Evolutionary conservation across 2,888 invertebrate genomes (phyloP), one percentile per base, ranked within the genome.

Genomic region (Anthrax anthrax): DNA sequence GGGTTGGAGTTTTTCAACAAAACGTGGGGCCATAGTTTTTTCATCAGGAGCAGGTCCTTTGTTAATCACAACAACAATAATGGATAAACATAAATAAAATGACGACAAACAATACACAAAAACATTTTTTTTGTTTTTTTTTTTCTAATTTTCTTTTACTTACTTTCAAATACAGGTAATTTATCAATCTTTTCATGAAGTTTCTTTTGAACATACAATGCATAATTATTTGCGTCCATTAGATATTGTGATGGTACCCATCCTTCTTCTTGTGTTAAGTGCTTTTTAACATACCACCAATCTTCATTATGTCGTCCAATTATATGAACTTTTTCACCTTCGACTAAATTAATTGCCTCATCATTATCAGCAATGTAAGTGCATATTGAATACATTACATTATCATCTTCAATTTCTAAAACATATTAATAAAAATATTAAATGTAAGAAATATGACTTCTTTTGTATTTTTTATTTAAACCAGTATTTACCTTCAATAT

Each of bases 211-310:
- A 92, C 76, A 58, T 88, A 90, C 39, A 82, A 70, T 0, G 81
- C 81, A 59, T 91, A 92, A 55, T 81, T 82, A 4, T 72, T 72
- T 63, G 87, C 85, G 57, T 87, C 84, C 75, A 89, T 82, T 4
- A 92, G 72, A 60, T 87, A 84, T 61, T 86, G 84, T 0, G 90
- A 86, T 16, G 91, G 91, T n/a, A 91, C 90, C 84, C 88, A 90
- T 49, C 92, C 92, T 57, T 84, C 87, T 69, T 92, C 90, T 63
- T 88, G 84, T 0, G 90, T 90, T 23, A 90, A 71, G 63, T 86
- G 81, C 65, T 92, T 92, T 56, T 80, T 81, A 1, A 92, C 87
- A 60, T 84, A 87, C 90, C 91, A 92, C 90, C 91, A 91, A 62
- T 91, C 91, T 44, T 81, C 76, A 63, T 87, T 87, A 43, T 84